Conservation (phyloP, 2,797 vertebrate species). For the Pangasius krempfi region DNA sequence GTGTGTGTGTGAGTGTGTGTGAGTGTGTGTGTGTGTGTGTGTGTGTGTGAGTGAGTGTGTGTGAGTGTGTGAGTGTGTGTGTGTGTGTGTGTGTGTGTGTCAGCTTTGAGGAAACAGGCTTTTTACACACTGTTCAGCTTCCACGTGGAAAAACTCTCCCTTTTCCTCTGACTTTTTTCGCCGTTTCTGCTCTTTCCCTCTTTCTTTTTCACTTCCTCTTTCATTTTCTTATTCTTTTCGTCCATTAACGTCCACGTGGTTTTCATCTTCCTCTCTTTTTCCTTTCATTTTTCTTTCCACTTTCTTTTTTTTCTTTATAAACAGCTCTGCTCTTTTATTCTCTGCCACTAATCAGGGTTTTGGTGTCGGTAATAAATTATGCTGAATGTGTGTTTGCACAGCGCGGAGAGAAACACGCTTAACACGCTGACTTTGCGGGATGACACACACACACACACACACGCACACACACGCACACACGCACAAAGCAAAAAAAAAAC, state of each 20-base stretch:
- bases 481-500: not conserved
- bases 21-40: too few species aligned
- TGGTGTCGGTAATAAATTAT: not conserved
- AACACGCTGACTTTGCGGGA: not conserved
- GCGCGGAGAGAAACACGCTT: not conserved
- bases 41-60: too few species aligned
- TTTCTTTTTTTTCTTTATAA: not conserved
- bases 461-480: slow-evolving; percentile 9
- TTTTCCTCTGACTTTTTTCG: not conserved
- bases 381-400: not conserved
- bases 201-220: too few species aligned
- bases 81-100: too few species aligned
- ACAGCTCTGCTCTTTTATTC: not conserved
- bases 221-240: too few species aligned
- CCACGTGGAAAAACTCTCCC: not conserved
- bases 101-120: too few species aligned
- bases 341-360: not conserved
- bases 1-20: too few species aligned
- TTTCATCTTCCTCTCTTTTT: not conserved
- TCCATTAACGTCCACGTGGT: not conserved
- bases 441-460: not conserved
- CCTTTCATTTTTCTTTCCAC: not conserved
- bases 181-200: not conserved
- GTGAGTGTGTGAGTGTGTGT: too few species aligned
- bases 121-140: not conserved